Percentiles rank a stretch among this genome's conserved stretches.
phyloP scores from a whole-genome alignment of 2,888 invertebrate genomes.

The Ganaspis brasiliensis region DNA sequence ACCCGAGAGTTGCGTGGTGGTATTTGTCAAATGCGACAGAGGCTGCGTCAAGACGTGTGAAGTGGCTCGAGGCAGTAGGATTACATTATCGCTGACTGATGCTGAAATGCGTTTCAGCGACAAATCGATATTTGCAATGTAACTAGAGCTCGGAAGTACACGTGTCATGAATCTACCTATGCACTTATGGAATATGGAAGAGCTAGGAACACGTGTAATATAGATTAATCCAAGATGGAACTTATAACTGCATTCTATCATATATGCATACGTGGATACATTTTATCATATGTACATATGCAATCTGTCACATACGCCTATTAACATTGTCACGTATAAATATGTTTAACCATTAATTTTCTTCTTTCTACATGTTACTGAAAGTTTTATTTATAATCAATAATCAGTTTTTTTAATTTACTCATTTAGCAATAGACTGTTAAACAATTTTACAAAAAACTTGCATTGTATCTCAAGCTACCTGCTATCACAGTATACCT shows the following conservation, averaged over 20 bases:
- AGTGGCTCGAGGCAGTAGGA: slow-evolving; percentile 31
- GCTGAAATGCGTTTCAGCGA: slow-evolving; percentile 18
- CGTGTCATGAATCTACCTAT: slow-evolving; percentile 12
- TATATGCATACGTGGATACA: too few species aligned
- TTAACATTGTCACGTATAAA: too few species aligned
- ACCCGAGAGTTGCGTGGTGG: slow-evolving; percentile 29
- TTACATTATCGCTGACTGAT: slow-evolving; percentile 40
- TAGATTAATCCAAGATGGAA: slow-evolving; percentile 11
- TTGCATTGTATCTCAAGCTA: too few species aligned
- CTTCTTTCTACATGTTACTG: too few species aligned
- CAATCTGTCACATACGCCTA: not conserved
- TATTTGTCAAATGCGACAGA: slow-evolving; percentile 43
- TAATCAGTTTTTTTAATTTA: too few species aligned
- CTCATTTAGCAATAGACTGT: too few species aligned
- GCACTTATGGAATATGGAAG: not conserved
- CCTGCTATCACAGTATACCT: too few species aligned
- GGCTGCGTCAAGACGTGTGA: slow-evolving; percentile 42
- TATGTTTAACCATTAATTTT: too few species aligned
- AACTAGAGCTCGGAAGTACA: slow-evolving; percentile 27
- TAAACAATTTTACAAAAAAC: too few species aligned
- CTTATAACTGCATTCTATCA: not conserved
- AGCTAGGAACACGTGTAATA: not conserved
- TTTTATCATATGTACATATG: too few species aligned
- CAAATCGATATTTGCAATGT: slow-evolving; percentile 22
- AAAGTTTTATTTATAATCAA: too few species aligned